Base-by-base conservation (phyloP, 2,888 invertebrate genomes). In the Tromatobia lineatoria region DNA sequence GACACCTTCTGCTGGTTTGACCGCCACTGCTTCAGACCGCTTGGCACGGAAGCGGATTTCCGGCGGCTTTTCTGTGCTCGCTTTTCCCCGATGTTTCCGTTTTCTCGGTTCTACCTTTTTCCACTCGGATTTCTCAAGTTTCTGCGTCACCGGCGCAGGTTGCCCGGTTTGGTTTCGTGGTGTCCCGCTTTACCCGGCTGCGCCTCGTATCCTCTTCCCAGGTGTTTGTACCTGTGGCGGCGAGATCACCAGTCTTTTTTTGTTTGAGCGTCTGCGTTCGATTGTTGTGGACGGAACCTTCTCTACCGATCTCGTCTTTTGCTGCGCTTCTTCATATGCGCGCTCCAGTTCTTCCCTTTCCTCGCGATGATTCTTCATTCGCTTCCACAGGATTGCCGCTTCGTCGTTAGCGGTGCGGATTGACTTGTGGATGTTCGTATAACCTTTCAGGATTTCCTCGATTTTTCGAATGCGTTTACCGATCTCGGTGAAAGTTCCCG, bases 21-120 rank as follows among this genome's bases (percentile, higher is more conserved):
- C 59, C 23, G 45, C 59, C n/a, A 73, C 73, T 7, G 73, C 73
- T 42, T 73, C 73, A n/a, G 73, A 10, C 45, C 38, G 71, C 15
- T 23, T 57, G 13, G 7, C 20, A 13, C 57, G 71, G 42, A 23
- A 23, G 15, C 71, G 15, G 0, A 52, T 50, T n/a, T n/a, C n/a
- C 6, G 50, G 25, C 0, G 69, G 34, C 0, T 76, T 66, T 25
- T 23, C 29, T 7, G 8, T 20, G 18, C n/a, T 70, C n/a, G 10
- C 38, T 8, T 59, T 59, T 3, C 34, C 77, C 10, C 34, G 66
- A 15, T 77, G 7, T 3, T 47, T 15, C n/a, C 59, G 59, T 59
- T 69, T 61, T 69, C 3, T 70, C 29, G 4, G 23, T 34, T 42
- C 70, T 0, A 70, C 70, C 25, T 20, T 69, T 10, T 69, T 13